Evolutionary conservation across 1,140 invertebrate genomes (phyloP).

Genomic region (Thaumetopoea pityocampa): DNA sequence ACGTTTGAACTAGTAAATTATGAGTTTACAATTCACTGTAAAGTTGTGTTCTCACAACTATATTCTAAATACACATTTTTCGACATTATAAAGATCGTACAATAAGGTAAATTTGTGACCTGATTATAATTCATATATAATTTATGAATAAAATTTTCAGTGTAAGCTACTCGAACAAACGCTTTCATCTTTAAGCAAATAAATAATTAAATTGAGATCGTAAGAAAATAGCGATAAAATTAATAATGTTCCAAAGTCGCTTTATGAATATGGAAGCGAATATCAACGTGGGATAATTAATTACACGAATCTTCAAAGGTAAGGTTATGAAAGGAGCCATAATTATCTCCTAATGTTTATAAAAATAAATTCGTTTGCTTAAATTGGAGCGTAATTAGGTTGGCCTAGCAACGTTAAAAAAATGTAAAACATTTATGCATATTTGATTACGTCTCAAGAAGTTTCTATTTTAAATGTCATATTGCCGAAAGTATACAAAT

Average conservation of each 20-base stretch:
- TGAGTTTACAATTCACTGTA: no score
- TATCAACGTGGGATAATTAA: slow-evolving; percentile 34
- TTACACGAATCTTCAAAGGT: slow-evolving; percentile 36
- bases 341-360: slow-evolving; percentile 27
- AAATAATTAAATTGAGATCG: slow-evolving; percentile 12
- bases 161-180: not conserved
- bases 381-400: slow-evolving; percentile 7
- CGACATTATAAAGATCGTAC: no score
- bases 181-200: not conserved
- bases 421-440: no score
- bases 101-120: no score
- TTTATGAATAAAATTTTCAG: not conserved
- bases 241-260: slow-evolving; percentile 20
- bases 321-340: slow-evolving; percentile 21
- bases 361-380: slow-evolving; percentile 18
- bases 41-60: no score
- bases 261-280: slow-evolving; percentile 33
- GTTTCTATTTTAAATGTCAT: no score
- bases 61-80: no score
- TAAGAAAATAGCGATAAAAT: slow-evolving; percentile 18
- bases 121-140: not conserved
- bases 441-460: no score
- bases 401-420: no score
- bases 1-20: no score
- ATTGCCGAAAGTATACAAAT: no score